Evolutionary conservation across 2,888 invertebrate genomes (phyloP).

Genomic region (Brenthis ino): DNA sequence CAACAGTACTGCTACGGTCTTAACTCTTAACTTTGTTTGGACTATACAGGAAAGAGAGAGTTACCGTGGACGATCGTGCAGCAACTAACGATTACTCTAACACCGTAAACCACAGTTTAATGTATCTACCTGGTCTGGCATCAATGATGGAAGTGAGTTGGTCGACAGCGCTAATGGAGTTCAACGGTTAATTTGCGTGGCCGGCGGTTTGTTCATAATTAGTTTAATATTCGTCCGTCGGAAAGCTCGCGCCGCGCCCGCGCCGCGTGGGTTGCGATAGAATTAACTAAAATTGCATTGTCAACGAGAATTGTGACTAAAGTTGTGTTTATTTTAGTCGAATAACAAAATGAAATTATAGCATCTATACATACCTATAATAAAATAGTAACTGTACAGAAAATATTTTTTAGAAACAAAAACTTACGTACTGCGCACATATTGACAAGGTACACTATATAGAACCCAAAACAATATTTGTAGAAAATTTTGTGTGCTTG

Average conservation of each 20-base stretch:
- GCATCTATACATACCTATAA: background rate
- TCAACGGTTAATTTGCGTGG: slow-evolving; percentile 61
- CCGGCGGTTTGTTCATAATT: slow-evolving; percentile 71
- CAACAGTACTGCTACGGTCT: background rate
- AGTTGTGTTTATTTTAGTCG: slow-evolving; percentile 36
- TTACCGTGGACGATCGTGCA: slow-evolving; percentile 11
- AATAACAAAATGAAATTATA: slow-evolving; percentile 31
- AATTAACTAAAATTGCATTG: slow-evolving; percentile 79
- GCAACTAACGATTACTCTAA: slow-evolving; percentile 13
- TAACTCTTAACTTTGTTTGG: slow-evolving; percentile 1
- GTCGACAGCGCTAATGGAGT: slow-evolving; percentile 60
- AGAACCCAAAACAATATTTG: too few relatives aligned
- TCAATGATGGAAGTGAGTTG: slow-evolving; percentile 42
- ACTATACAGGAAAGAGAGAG: background rate
- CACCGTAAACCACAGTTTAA: slow-evolving; percentile 17
- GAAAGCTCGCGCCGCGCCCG: slow-evolving; percentile 41
- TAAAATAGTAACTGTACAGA: background rate
- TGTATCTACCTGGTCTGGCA: slow-evolving; percentile 27
- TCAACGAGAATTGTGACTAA: slow-evolving; percentile 54
- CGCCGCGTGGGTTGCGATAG: slow-evolving; percentile 52
- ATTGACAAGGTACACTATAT: too few relatives aligned
- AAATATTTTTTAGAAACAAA: too few relatives aligned
- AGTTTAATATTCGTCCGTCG: slow-evolving; percentile 65
- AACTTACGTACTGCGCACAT: too few relatives aligned
- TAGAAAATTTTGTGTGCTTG: too few relatives aligned